A percentile compares a stretch with the other conserved stretches of the same genome.
Evolutionary conservation across 2,113 vertebrate species (phyloP).

Genomic region (Sialia sialis): DNA sequence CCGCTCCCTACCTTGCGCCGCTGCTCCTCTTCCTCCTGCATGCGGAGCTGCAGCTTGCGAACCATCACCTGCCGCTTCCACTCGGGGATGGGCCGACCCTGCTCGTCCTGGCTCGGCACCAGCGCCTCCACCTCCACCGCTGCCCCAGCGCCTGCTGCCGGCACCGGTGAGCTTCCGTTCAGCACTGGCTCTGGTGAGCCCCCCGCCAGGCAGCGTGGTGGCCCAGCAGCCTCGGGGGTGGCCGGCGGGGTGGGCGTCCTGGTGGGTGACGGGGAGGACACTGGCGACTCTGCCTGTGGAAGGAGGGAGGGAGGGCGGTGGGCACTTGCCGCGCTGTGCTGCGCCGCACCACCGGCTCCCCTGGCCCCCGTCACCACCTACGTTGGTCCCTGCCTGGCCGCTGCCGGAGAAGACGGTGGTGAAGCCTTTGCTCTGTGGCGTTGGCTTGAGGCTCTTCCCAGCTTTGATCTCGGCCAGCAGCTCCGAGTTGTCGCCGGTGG

Average conservation of each 20-base stretch:
- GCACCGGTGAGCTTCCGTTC: constrained; percentile 77
- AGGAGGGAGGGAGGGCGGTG: not conserved
- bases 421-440: constrained; percentile 91
- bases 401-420: constrained; percentile 90
- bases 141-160: constrained; percentile 55
- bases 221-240: constrained; percentile 41
- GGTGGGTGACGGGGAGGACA: constrained; percentile 30
- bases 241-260: constrained; percentile 71
- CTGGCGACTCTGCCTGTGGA: not conserved
- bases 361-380: constrained; percentile 51
- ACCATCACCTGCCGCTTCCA: constrained; percentile 99
- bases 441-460: constrained; percentile 93
- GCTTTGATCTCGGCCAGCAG: constrained; percentile 98
- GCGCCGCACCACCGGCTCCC: not conserved
- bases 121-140: constrained; percentile 81
- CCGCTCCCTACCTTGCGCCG: constrained; percentile 82
- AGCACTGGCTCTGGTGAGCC: constrained; percentile 75
- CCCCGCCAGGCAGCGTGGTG: constrained; percentile 42
- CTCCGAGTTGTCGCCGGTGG: constrained; percentile 94
- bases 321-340: rapidly evolving
- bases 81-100: constrained; percentile 86
- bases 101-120: constrained; percentile 89
- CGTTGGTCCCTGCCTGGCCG: constrained; percentile 76
- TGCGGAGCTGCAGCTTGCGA: constrained; percentile 91
- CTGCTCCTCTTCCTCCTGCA: constrained; percentile 94